Conservation (phyloP, 2,888 invertebrate genomes). For the Serripes groenlandicus region DNA sequence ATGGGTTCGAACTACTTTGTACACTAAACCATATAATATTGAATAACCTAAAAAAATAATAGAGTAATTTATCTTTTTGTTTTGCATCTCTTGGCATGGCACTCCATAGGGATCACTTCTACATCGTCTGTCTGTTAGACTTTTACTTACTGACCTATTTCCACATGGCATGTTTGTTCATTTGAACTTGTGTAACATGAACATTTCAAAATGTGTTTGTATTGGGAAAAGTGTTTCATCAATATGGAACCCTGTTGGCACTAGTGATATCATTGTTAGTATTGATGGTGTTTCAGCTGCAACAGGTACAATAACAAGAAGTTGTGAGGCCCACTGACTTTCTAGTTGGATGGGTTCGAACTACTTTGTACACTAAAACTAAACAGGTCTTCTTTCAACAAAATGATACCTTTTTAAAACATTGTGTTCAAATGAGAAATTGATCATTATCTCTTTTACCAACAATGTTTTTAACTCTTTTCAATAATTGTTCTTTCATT, state of each 20-base stretch:
- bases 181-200: background rate
- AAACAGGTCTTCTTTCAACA: too few relatives aligned
- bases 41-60: too few relatives aligned
- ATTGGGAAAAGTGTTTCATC: too few relatives aligned
- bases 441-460: too few relatives aligned
- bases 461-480: too few relatives aligned
- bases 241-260: constrained; percentile 15
- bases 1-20: constrained; percentile 20
- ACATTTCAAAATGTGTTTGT: background rate
- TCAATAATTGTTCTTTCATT: too few relatives aligned
- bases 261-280: background rate
- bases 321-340: constrained; percentile 19
- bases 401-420: too few relatives aligned
- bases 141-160: background rate
- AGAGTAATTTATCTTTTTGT: too few relatives aligned
- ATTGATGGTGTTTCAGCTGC: background rate
- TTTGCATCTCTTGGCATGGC: too few relatives aligned
- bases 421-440: too few relatives aligned
- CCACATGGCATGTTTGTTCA: background rate
- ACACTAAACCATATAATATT: too few relatives aligned
- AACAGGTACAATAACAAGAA: constrained; percentile 16
- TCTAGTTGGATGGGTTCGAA: constrained; percentile 23
- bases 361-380: constrained; percentile 10
- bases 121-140: background rate
- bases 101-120: too few relatives aligned